Evolutionary conservation across 2,797 vertebrate genomes (phyloP).

Genomic region (Pteronotus mesoamericanus): DNA sequence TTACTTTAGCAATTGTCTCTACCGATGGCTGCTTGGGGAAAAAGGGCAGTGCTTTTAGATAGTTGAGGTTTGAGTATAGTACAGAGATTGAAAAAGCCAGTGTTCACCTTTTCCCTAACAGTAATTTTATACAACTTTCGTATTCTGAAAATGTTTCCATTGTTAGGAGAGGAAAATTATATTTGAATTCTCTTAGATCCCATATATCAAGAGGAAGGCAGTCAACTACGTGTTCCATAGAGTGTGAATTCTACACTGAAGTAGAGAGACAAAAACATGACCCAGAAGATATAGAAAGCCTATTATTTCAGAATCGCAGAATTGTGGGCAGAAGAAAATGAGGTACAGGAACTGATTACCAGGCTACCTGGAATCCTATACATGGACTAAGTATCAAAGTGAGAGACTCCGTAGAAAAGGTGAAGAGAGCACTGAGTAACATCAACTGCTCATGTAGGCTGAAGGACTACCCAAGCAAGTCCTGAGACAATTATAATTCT

Average conservation of each 20-base stretch:
- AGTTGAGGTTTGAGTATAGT: not conserved
- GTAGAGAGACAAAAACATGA: not conserved
- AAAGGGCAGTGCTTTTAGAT: not conserved
- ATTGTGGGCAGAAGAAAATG: not conserved
- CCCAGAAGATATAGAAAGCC: not conserved
- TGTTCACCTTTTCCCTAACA: not conserved
- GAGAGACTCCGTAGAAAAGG: too few species aligned
- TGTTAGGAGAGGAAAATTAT: not conserved
- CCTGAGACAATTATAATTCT: not conserved
- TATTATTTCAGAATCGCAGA: not conserved
- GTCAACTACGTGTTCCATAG: not conserved
- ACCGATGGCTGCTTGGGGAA: not conserved
- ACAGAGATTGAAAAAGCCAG: not conserved
- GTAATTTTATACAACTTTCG: not conserved
- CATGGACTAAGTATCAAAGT: not conserved
- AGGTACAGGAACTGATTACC: not conserved
- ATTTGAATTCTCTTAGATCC: not conserved
- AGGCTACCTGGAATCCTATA: not conserved
- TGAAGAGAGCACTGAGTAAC: not conserved
- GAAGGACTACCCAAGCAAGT: not conserved
- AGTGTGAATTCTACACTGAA: not conserved
- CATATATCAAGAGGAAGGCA: not conserved
- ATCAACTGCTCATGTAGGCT: fast-evolving
- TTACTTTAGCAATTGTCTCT: not conserved
- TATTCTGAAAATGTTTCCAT: not conserved